phyloP scores from a whole-genome alignment of 2,888 invertebrate species.

The Podabrus alpinus region DNA sequence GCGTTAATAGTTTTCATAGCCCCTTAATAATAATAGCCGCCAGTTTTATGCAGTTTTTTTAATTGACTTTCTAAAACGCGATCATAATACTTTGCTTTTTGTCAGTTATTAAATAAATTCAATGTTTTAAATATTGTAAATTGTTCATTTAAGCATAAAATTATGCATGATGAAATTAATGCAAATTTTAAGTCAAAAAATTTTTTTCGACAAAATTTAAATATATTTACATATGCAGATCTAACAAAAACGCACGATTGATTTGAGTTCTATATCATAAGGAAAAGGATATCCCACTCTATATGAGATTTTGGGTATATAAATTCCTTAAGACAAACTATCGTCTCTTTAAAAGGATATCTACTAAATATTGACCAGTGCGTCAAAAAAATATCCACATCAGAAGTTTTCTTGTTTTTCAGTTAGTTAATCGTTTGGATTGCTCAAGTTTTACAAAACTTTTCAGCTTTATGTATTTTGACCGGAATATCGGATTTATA shows the following conservation, averaged over 20 bases:
- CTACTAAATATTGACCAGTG: too few relatives aligned
- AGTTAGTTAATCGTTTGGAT: too few relatives aligned
- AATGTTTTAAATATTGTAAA: neutral
- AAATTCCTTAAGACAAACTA: too few relatives aligned
- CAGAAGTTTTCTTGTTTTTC: too few relatives aligned
- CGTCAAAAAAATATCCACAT: too few relatives aligned
- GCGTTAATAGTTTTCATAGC: neutral
- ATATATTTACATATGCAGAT: neutral
- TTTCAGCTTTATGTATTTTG: too few relatives aligned
- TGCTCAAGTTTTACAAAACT: too few relatives aligned
- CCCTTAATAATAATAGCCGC: neutral
- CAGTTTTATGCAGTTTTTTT: neutral
- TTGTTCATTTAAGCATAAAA: neutral
- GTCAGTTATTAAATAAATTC: neutral
- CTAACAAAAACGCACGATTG: neutral
- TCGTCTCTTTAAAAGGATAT: too few relatives aligned
- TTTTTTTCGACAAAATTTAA: neutral
- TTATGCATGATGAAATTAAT: neutral
- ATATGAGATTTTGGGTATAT: too few relatives aligned
- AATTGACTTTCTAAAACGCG: neutral
- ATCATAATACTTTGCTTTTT: neutral
- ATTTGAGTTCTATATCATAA: too few relatives aligned
- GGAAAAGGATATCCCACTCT: too few relatives aligned
- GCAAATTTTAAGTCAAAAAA: neutral
- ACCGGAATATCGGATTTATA: too few relatives aligned